Conservation (phyloP, 2,113 vertebrate genomes). For the Loxodonta africana region DNA sequence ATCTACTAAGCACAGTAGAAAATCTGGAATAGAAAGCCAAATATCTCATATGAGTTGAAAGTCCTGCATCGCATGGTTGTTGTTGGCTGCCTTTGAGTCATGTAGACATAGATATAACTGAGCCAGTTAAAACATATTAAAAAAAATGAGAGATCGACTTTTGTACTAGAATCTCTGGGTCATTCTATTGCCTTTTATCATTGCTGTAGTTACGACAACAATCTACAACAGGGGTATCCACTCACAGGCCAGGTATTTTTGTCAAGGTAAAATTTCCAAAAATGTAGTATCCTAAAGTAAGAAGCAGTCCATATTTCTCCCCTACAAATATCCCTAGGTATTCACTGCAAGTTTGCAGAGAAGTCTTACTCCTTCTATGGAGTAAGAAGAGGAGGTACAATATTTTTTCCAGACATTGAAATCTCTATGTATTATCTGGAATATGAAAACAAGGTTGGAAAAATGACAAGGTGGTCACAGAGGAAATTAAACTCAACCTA, state of each 20-base stretch:
- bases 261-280: background rate
- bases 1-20: background rate
- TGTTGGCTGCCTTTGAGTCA: background rate
- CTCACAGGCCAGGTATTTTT: background rate
- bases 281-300: background rate
- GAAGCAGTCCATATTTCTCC: background rate
- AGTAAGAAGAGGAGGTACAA: background rate
- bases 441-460: constrained; percentile 28
- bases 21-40: background rate
- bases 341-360: background rate
- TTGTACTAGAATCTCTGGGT: background rate
- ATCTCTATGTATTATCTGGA: background rate
- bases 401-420: constrained; percentile 30
- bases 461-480: background rate
- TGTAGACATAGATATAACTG: background rate
- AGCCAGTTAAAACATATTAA: background rate
- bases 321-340: background rate
- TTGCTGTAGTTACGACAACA: background rate
- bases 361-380: background rate
- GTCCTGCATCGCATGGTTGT: background rate
- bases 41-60: background rate
- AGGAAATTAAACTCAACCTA: background rate
- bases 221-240: background rate
- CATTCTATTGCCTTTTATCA: background rate
- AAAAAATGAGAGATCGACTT: background rate